Evolutionary conservation across 2,797 vertebrate genomes (phyloP), one percentile per base, ranked within the genome.

Genomic region (Dicrostonyx torquatus): DNA sequence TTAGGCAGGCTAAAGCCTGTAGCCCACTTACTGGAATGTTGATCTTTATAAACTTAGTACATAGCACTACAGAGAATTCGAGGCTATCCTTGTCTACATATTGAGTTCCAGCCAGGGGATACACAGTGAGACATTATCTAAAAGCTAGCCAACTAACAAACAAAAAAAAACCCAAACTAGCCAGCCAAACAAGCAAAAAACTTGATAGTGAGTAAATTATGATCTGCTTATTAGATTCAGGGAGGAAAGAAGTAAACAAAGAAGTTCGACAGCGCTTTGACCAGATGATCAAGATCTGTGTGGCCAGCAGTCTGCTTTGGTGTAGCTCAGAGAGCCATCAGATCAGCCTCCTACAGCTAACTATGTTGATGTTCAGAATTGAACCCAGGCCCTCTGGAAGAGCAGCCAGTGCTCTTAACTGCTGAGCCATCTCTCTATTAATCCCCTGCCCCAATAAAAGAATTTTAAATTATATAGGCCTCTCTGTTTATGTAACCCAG

Each of bases 11-110:
- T 73, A 58, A 94, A 96, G 60, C 70, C 78, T 60, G 1, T 92
- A 40, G 37, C 58, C n/a, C 2, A 83, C 90, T 94, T 60, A 37
- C 53, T 60, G 18, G 50, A 80, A 88, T 93, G 58, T 60, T 88
- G 17, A 20, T 91, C 95, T 97, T 94, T 93, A 55, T 89, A 89
- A 95, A 26, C 34, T 70, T 93, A 84, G 62, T 48, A 15, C 15
- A 50, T 75, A 93, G 68, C 17, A 88, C 86, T 88, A 88, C 8
- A 86, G 68, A 78, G 37, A 75, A 94, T 15, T 48, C 1, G 17
- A 45, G 29, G 43, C 60, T 66, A 50, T 64, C 43, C 22, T 85
- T 3, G 6, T 85, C 20, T 85, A 13, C 62, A 50, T 84, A n/a
- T 14, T 34, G 31, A 48, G 43, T 48, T 84, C 40, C 3, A 20